Evolutionary conservation across 2,888 invertebrate species (phyloP).

Genomic region (Eremobia ochroleuca): DNA sequence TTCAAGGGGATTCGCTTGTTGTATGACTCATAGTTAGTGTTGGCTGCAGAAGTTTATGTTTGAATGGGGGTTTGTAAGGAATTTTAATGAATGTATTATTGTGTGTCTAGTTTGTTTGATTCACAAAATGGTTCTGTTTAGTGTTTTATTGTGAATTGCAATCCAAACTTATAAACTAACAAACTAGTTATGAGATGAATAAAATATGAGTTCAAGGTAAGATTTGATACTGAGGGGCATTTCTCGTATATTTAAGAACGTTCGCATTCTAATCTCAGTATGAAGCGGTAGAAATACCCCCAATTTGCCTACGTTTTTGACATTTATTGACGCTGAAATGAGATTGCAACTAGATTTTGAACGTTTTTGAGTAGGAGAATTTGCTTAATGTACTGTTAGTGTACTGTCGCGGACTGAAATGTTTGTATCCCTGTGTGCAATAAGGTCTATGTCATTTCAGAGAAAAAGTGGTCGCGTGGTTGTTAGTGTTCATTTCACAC

Average conservation of each 20-base stretch:
- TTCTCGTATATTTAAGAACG: too few species aligned
- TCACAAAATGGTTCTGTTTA: background rate
- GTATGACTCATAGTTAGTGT: constrained; percentile 12
- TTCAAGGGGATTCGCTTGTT: constrained; percentile 22
- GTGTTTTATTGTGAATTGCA: background rate
- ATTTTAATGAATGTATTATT: constrained; percentile 6
- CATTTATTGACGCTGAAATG: too few species aligned
- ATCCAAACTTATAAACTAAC: background rate
- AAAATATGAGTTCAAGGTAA: too few species aligned
- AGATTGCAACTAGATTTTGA: too few species aligned
- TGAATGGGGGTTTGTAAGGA: constrained; percentile 25
- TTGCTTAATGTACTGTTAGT: constrained; percentile 23
- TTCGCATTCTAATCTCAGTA: too few species aligned
- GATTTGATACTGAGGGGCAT: too few species aligned
- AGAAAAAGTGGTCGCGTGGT: background rate
- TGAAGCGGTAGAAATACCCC: too few species aligned
- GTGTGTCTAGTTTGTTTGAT: background rate
- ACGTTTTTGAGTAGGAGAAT: too few species aligned
- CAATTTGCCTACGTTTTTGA: too few species aligned
- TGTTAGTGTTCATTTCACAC: too few species aligned
- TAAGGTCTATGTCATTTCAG: background rate
- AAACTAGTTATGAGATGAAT: too few species aligned
- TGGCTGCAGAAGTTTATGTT: background rate
- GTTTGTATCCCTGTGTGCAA: background rate
- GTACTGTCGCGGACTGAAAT: constrained; percentile 4